Evolutionary conservation across 2,797 vertebrate genomes (phyloP).

Genomic region (Florisuga fusca): DNA sequence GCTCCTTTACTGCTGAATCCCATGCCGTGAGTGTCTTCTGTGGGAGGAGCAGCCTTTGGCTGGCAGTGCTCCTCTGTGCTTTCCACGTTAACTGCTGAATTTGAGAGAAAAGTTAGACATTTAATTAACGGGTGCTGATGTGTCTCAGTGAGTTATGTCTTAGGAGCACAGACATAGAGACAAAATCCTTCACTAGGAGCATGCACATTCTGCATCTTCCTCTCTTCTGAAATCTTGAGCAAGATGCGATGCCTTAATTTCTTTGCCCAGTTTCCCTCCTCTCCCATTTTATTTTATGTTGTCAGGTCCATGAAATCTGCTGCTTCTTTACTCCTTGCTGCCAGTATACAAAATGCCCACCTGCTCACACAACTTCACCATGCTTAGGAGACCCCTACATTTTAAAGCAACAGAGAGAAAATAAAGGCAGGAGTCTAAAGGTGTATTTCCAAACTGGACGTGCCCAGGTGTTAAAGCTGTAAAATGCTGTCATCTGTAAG

Average conservation of each 20-base stretch:
- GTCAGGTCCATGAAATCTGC: neutral
- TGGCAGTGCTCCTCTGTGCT: accelerated
- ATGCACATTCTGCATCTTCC: neutral
- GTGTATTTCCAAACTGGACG: neutral
- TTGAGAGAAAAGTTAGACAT: neutral
- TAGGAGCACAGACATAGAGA: neutral
- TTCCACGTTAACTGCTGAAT: neutral
- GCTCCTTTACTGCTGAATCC: slow-evolving; percentile 34
- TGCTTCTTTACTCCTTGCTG: neutral
- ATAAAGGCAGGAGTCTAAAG: neutral
- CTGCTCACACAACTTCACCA: neutral
- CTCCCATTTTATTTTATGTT: accelerated
- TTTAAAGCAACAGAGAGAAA: neutral
- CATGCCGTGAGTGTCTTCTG: neutral
- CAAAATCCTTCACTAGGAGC: neutral
- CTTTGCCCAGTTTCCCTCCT: accelerated
- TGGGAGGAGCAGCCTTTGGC: neutral
- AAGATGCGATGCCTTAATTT: neutral
- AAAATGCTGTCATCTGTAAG: neutral
- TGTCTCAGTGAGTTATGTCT: neutral
- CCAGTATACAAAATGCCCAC: neutral
- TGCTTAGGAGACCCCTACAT: neutral
- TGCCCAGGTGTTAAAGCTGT: accelerated
- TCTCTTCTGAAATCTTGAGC: neutral
- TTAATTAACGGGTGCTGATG: neutral